Evolutionary conservation across 2,113 vertebrate genomes (phyloP).

Genomic region (Chloropsis hardwickii): DNA sequence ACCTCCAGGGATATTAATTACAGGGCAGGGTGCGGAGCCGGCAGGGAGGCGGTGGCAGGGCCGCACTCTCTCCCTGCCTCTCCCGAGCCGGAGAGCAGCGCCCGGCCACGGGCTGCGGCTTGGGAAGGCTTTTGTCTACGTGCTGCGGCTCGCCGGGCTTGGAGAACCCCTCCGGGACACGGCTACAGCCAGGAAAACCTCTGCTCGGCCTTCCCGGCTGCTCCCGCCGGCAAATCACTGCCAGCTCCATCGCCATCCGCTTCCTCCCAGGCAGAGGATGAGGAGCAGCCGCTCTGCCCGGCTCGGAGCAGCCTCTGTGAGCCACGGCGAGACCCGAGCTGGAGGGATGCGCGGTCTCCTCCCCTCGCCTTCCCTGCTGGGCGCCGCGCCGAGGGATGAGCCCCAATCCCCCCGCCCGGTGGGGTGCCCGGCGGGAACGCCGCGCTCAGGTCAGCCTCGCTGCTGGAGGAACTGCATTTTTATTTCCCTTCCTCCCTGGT

Average conservation of each 20-base stretch:
- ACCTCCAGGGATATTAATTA: conserved; percentile 28
- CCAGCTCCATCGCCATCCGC: background rate
- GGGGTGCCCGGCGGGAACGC: background rate
- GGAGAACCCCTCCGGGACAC: background rate
- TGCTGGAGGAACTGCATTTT: conserved; percentile 17
- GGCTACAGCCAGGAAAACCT: background rate
- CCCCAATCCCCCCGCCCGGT: background rate
- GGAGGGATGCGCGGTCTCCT: background rate
- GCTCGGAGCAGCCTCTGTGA: background rate
- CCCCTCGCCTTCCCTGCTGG: background rate
- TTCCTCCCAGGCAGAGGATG: background rate
- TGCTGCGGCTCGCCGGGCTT: background rate
- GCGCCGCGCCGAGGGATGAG: fast-evolving
- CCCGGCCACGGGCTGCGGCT: background rate
- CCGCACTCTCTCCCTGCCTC: background rate
- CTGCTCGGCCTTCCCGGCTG: background rate
- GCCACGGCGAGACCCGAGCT: background rate
- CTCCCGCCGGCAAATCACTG: background rate
- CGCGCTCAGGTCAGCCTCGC: background rate
- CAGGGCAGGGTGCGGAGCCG: background rate
- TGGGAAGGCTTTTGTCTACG: background rate
- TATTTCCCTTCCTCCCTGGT: conserved; percentile 35
- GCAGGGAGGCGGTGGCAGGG: background rate
- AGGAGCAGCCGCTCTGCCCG: background rate
- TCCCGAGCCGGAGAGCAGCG: background rate